Evolutionary conservation across 2,113 vertebrate species (phyloP).

Genomic region (Oryzias woworae): DNA sequence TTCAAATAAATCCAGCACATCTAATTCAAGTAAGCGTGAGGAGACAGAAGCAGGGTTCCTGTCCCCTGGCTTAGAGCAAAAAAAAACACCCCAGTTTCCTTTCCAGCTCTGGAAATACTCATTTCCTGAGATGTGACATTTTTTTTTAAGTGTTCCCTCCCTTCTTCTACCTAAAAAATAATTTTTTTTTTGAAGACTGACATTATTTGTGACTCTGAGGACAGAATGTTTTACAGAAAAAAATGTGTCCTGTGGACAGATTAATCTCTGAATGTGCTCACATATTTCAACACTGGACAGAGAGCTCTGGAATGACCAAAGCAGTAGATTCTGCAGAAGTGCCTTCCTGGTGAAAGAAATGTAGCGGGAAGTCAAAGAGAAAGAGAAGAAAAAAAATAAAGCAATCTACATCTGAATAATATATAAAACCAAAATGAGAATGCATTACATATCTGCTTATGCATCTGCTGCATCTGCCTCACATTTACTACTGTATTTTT

Average conservation of each 20-base stretch:
- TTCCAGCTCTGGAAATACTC: slow-evolving; percentile 32
- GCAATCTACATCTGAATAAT: not conserved
- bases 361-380: not conserved
- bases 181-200: slow-evolving; percentile 30
- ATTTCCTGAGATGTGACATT: slow-evolving; percentile 50
- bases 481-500: not conserved
- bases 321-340: slow-evolving; percentile 44
- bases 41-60: slow-evolving; percentile 15
- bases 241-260: slow-evolving; percentile 41
- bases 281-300: slow-evolving; percentile 40
- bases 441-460: not conserved
- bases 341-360: slow-evolving; percentile 23
- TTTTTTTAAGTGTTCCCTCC: not conserved
- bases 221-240: slow-evolving; percentile 40
- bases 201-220: slow-evolving; percentile 56
- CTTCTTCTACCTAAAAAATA: slow-evolving; percentile 8
- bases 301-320: slow-evolving; percentile 54
- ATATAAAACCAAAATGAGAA: too few species aligned
- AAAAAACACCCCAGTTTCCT: slow-evolving; percentile 47
- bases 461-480: slow-evolving; percentile 12
- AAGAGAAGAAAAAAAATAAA: slow-evolving; percentile 13
- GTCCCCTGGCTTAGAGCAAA: slow-evolving; percentile 42
- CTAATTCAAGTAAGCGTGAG: slow-evolving; percentile 24
- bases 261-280: slow-evolving; percentile 53
- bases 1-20: slow-evolving; percentile 45